Evolutionary conservation across 2,113 vertebrate genomes (phyloP).

Genomic region (Gopherus flavomarginatus): DNA sequence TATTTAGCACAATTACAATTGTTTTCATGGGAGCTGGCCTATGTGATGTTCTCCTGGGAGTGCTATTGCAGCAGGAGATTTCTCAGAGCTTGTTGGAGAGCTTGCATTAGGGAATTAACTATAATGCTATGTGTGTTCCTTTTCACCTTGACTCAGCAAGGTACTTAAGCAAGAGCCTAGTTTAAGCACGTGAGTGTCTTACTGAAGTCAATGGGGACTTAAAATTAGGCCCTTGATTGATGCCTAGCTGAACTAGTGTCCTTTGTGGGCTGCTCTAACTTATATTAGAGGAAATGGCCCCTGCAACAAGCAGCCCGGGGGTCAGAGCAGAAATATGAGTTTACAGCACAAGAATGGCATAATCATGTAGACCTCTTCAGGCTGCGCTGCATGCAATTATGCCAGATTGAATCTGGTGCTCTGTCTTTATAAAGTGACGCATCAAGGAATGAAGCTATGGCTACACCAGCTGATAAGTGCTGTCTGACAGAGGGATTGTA

Average conservation of each 20-base stretch:
- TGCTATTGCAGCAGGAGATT: no score
- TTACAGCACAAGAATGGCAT: fast-evolving
- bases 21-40: not conserved
- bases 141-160: not conserved
- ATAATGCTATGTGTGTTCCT: fast-evolving
- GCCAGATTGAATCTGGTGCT: not conserved
- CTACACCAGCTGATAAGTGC: not conserved
- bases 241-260: not conserved
- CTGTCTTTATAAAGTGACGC: fast-evolving
- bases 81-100: not conserved
- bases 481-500: not conserved
- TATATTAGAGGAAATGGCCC: not conserved
- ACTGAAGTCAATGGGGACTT: not conserved
- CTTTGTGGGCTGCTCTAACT: fast-evolving
- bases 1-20: not conserved
- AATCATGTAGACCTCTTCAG: not conserved
- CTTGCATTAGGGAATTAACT: not conserved
- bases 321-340: not conserved
- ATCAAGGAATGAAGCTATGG: fast-evolving
- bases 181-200: not conserved
- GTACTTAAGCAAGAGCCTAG: not conserved
- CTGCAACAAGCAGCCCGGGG: not conserved
- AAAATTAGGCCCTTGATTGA: fast-evolving
- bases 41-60: not conserved
- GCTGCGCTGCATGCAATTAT: not conserved